Base-by-base conservation (phyloP, 2,888 invertebrate genomes). In the Drosophila setosimentum region DNA sequence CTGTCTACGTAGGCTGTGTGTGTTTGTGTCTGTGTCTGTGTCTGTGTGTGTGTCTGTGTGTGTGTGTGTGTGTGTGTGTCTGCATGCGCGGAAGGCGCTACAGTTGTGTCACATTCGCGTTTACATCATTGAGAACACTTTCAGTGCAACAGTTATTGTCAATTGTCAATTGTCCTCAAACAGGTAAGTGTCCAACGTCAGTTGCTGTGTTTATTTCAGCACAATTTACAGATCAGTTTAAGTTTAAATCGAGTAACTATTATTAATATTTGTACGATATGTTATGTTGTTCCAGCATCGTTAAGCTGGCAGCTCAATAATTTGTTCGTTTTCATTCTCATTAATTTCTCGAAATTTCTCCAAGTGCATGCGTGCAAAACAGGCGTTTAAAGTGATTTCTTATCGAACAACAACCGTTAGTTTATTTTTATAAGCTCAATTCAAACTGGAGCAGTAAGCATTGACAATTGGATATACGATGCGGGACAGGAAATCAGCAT, bases 401-500 rank as follows among this genome's bases (percentile, higher is more conserved):
- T 35, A 29, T 64, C 33, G n/a, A 11, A 24, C 29, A 65, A 40
- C 61, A 50, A 50, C 35, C 51, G 57, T 62, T 33, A 24, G 35
- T 21, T 27, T 32, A 42, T n/a, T 45, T 42, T 30, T 29, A 33
- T 30, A 49, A 8, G 13, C 45, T 55, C n/a, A 55, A 49, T n/a
- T 18, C 24, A 32, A 74, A 74, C 32, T 73, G 24, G 60, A 49
- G 57, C 68, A 65, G 29, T 60, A 30, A 54, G 51, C 55, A 68
- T 74, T 64, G 68, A 57, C 40, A 76, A 70, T 71, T 74, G 29
- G 60, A 40, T 87, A 89, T 84, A 62, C 61, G 74, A 82, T 84
- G 82, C 77, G 37, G 35, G 72, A 59, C 78, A 85, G 87, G 82
- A 89, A 89, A 78, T 71, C 65, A 64, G 53, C 40, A 58, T 80